Evolutionary conservation across 2,888 invertebrate species (phyloP).

Genomic region (Megamerina dolium): DNA sequence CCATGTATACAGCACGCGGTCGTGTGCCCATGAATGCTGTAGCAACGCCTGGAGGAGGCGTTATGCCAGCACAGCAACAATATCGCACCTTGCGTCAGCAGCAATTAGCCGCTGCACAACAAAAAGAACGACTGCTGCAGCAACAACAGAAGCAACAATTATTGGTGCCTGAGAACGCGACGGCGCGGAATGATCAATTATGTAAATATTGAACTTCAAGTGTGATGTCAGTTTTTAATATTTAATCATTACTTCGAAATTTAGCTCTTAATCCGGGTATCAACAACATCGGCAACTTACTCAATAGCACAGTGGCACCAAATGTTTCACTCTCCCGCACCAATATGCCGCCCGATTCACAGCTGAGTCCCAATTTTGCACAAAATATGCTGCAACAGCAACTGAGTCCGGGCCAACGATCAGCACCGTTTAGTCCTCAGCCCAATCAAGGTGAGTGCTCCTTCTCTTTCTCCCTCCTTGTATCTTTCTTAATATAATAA

Average conservation of each 20-base stretch:
- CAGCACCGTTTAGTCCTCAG: slow-evolving; percentile 50
- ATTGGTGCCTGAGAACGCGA: slow-evolving; percentile 73
- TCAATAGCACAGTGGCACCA: slow-evolving; percentile 74
- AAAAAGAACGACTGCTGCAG: slow-evolving; percentile 67
- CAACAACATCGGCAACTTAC: slow-evolving; percentile 72
- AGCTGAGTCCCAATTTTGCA: slow-evolving; percentile 61
- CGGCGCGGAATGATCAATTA: slow-evolving; percentile 51
- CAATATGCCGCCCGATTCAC: slow-evolving; percentile 55
- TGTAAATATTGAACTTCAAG: no score
- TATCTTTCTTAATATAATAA: background rate
- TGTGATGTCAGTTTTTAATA: background rate
- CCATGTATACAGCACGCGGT: slow-evolving; percentile 41
- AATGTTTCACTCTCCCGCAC: slow-evolving; percentile 80
- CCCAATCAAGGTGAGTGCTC: slow-evolving; percentile 38
- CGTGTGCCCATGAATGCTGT: slow-evolving; percentile 42
- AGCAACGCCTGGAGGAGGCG: slow-evolving; percentile 37
- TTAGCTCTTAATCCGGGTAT: slow-evolving; percentile 45
- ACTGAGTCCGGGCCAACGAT: slow-evolving; percentile 46
- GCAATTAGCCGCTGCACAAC: slow-evolving; percentile 50
- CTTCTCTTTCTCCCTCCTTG: background rate
- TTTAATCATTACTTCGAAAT: background rate
- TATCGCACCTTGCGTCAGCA: slow-evolving; percentile 38
- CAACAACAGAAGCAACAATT: slow-evolving; percentile 77
- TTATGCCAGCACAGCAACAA: slow-evolving; percentile 30
- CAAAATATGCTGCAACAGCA: slow-evolving; percentile 49